Base-by-base conservation (phyloP, 2,113 vertebrate genomes). In the Manacus vitellinus region DNA sequence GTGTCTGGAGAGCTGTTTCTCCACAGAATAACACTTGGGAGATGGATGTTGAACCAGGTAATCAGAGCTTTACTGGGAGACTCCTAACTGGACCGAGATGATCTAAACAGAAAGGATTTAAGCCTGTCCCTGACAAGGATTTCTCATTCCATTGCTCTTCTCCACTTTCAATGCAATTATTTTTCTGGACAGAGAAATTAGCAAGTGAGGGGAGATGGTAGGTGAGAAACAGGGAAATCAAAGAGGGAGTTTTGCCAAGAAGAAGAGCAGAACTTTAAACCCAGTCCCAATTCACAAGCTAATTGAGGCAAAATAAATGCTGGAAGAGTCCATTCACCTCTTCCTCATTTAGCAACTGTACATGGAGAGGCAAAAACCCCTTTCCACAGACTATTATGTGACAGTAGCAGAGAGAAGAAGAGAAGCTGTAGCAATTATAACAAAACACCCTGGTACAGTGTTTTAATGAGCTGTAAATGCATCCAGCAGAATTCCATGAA, bases 401-500 rank as follows among this genome's bases (percentile, higher is more conserved):
- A n/a, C 14, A 78, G 46, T 17, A 62, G 44, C 68, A 63, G 19
- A 1, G 41, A 82, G 41, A 22, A 54, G 72, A 54, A 76, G 71
- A 52, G 68, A 63, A 94, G 35, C 84, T 35, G 80, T 2, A 56
- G 44, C 58, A 76, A 52, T 74, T 70, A 61, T 9, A 83, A 67
- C 30, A 63, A 43, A 86, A 4, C 52, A 44, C 17, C 41, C 55
- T 49, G 56, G 63, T 47, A 21, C 0, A 2, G 27, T 17, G 37
- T 71, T 89, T 59, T 35, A 65, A 72, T 14, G 41, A 85, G 79
- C 72, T 67, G 59, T 74, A 77, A 67, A 51, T 59, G 43, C 4
- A n/a, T 43, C 28, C 92, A 75, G 87, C 70, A 82, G 90, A 94
- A 61, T 14, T 37, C 66, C 81, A 23, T 25, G 31, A 82, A 85